Evolutionary conservation across 2,113 vertebrate species (phyloP).

Genomic region (Psilopogon haemacephalus): DNA sequence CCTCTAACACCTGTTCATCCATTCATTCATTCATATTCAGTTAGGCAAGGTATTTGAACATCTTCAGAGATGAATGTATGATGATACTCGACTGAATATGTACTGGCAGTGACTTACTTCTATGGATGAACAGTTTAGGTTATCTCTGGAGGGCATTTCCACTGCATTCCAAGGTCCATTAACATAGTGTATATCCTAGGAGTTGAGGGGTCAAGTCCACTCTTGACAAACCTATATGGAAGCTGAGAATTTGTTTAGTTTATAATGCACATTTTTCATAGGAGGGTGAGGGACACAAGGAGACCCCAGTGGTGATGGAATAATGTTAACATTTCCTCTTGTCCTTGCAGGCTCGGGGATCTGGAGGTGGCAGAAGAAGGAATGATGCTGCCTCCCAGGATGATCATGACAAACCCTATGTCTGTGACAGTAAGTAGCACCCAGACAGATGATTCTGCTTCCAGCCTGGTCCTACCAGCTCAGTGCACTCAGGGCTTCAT

Average conservation of each 20-base stretch:
- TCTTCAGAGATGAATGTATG: conserved; percentile 34
- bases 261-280: background rate
- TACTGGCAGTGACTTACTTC: conserved; percentile 23
- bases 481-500: background rate
- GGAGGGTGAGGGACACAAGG: conserved; percentile 12
- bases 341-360: conserved; percentile 86
- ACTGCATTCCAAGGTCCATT: conserved; percentile 1
- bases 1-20: conserved; percentile 44
- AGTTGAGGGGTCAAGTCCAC: background rate
- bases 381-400: conserved; percentile 86
- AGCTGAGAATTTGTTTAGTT: conserved; percentile 47
- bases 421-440: conserved; percentile 95
- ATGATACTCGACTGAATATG: conserved; percentile 13
- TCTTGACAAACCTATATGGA: conserved; percentile 8
- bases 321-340: conserved; percentile 18
- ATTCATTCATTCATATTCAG: conserved; percentile 45
- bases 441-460: conserved; percentile 37
- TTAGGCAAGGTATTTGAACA: conserved; percentile 36
- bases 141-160: background rate
- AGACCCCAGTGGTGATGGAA: background rate
- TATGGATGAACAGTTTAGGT: conserved; percentile 23
- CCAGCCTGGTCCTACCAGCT: conserved; percentile 7
- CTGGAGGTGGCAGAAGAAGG: conserved; percentile 86
- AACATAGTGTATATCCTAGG: background rate
- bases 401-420: conserved; percentile 94